Base-by-base conservation (phyloP, 2,888 invertebrate species). In the Altica lythri region DNA sequence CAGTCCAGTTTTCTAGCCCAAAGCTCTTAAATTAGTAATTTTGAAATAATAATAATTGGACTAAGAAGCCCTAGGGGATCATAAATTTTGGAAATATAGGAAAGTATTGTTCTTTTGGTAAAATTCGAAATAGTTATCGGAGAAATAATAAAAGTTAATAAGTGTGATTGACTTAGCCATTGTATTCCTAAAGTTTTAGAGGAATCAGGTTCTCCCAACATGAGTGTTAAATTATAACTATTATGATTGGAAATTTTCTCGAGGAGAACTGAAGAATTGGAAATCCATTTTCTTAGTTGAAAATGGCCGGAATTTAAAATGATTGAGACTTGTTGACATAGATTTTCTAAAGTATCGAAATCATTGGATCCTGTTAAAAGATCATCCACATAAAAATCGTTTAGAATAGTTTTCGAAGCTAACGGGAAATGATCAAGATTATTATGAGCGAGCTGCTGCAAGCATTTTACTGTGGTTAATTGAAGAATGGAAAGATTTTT, bases 221-320 rank as follows among this genome's bases (percentile, higher is more conserved):
- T 25, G 19, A 44, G 4, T 1, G 17, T 8, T 5, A 6, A 5
- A 25, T 25, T 25, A 9, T 5, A 25, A 25, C 5, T 25, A 25
- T 5, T 6, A 25, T 5, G 5, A 9, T 6, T 25, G 8, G 5
- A 5, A 25, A 25, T 25, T 6, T 25, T 25, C 5, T 25, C 8
- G 5, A 25, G 8, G 10, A 19, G 1, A 16, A 14, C 35, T n/a
- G 19, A 17, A 1, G 10, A 12, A 38, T 53, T 53, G 4, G 47
- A 29, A 27, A 10, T 16, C 53, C 53, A 53, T 47, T 53, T 53
- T 40, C 43, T 18, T 8, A 47, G 17, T 9, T 18, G 40, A 14
- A 53, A 53, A 25, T 25, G 2, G 5, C 12, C 47, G 1, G 47
- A 40, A 16, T 35, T 9, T 12, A 53, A 42, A 40, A 46, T 53